Conservation (phyloP, 2,888 invertebrate species). For the Homarus gammarus region DNA sequence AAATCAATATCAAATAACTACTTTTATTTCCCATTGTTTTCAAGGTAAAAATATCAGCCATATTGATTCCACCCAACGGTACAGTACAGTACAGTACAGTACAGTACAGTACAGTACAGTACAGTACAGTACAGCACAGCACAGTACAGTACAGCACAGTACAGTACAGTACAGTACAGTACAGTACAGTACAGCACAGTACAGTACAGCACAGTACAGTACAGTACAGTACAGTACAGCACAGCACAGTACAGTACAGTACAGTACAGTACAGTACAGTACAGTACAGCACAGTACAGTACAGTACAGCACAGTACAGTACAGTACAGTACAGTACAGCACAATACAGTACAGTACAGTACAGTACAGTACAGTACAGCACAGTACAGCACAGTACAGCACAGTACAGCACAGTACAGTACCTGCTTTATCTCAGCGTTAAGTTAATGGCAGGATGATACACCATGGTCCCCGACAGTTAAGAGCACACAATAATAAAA, state of each 20-base stretch:
- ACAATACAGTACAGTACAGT: background rate
- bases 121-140: background rate
- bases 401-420: background rate
- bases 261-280: background rate
- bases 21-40: background rate
- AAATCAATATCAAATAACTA: background rate
- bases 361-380: background rate
- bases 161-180: background rate
- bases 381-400: constrained; percentile 3
- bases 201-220: background rate
- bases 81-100: too few relatives aligned
- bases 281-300: too few relatives aligned
- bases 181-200: constrained; percentile 14
- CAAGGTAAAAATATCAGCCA: background rate
- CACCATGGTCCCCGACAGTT: too few relatives aligned
- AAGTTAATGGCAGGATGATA: too few relatives aligned
- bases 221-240: too few relatives aligned
- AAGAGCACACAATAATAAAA: too few relatives aligned
- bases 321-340: background rate
- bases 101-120: too few relatives aligned
- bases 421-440: too few relatives aligned
- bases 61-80: background rate
- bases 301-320: too few relatives aligned
- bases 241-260: constrained; percentile 10
- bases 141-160: background rate